Conservation (phyloP, 2,888 invertebrate species). For the Dusona sp. region DNA sequence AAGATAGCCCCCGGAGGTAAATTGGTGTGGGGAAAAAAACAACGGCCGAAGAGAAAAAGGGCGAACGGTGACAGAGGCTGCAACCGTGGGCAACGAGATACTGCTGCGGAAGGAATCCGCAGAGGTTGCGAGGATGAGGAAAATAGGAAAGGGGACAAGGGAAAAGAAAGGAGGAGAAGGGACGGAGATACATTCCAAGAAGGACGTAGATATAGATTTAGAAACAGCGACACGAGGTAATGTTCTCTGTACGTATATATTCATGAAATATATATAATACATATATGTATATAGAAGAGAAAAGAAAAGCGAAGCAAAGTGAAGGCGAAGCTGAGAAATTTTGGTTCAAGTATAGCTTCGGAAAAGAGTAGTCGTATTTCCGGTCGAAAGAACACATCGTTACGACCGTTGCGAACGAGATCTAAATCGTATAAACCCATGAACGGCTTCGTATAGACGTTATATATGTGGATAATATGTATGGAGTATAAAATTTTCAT, state of each 20-base stretch:
- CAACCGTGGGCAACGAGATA: neutral
- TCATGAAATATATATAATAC: neutral
- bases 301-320: neutral
- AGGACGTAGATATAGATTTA: neutral
- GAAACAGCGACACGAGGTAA: neutral
- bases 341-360: constrained; percentile 55
- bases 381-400: constrained; percentile 59
- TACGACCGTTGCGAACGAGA: constrained; percentile 46
- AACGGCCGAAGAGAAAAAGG: neutral
- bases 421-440: constrained; percentile 39
- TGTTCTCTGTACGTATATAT: neutral
- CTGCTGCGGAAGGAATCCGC: neutral
- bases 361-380: constrained; percentile 44
- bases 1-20: constrained; percentile 43
- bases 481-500: neutral
- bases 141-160: constrained; percentile 1
- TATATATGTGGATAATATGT: neutral
- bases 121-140: neutral
- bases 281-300: neutral
- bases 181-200: neutral
- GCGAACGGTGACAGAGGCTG: neutral
- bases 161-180: constrained; percentile 15
- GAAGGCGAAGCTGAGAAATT: constrained; percentile 23
- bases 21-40: constrained; percentile 49
- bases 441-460: neutral